Percentiles rank a stretch among this genome's conserved stretches.
These are phyloP conservation scores for Ormyrus pomaceus DNA, from an alignment of 2,888 invertebrate species.

Conservation along the genomic window DNA sequence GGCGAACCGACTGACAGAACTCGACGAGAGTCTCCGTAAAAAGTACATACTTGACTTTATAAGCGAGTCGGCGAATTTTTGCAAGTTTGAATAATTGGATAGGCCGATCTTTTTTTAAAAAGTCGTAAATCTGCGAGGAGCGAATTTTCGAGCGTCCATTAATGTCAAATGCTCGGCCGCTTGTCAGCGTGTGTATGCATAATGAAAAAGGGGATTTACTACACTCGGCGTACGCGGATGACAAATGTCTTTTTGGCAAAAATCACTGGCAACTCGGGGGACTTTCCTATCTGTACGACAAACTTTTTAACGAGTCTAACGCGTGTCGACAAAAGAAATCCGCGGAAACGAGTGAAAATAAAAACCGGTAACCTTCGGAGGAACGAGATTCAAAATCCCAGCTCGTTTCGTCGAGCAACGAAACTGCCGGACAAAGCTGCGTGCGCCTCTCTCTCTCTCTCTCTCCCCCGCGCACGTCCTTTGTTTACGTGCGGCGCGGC, in stretches of 20 bases:
- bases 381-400: neutral
- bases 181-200: neutral
- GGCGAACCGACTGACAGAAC: too few species aligned
- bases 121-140: neutral
- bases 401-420: neutral
- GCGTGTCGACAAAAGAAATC: neutral
- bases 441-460: neutral
- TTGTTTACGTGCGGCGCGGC: slow-evolving; percentile 10
- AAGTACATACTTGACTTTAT: too few species aligned
- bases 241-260: slow-evolving; percentile 15
- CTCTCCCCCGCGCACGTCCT: neutral
- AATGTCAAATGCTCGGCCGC: neutral
- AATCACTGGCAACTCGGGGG: slow-evolving; percentile 9
- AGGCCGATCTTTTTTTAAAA: neutral
- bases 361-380: neutral
- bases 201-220: slow-evolving; percentile 4
- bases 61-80: neutral
- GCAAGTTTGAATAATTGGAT: neutral
- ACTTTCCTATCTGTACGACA: neutral
- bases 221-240: neutral
- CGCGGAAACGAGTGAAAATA: neutral
- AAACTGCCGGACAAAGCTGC: slow-evolving; percentile 4
- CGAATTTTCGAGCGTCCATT: neutral
- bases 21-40: too few species aligned
- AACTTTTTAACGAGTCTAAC: neutral